These are phyloP conservation scores for Aradophagus sp. DNA, from an alignment of 1,140 invertebrate genomes.

Conservation along the genomic window DNA sequence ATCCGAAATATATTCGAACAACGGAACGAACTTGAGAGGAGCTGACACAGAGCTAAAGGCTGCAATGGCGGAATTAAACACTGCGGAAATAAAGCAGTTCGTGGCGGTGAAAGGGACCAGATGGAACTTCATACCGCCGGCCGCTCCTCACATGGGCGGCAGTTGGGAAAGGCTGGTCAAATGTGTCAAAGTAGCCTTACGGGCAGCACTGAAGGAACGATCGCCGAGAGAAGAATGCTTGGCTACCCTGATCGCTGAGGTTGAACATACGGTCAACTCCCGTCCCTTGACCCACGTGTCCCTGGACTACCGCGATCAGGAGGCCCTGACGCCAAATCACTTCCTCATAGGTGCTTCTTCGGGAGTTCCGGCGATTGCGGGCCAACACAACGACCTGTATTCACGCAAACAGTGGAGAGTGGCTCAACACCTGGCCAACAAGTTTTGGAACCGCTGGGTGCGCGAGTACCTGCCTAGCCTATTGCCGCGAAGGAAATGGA, in stretches of 20 bases:
- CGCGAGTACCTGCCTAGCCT: background rate
- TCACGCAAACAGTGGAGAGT: background rate
- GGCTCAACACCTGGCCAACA: background rate
- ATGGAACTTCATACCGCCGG: background rate
- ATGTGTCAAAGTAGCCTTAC: background rate
- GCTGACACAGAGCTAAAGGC: background rate
- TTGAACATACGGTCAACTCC: background rate
- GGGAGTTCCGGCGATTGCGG: background rate
- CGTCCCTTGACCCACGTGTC: background rate
- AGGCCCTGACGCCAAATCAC: background rate
- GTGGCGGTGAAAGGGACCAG: background rate
- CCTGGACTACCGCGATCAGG: background rate
- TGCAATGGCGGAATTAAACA: background rate
- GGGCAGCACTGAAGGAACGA: background rate
- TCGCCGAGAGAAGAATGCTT: background rate
- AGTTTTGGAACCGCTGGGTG: background rate
- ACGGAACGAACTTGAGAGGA: background rate
- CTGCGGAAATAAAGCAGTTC: background rate
- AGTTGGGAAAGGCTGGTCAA: background rate
- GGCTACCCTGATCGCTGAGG: background rate
- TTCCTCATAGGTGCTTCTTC: background rate
- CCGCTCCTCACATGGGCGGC: background rate
- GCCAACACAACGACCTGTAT: background rate
- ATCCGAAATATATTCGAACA: background rate
- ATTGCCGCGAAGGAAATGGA: background rate